Conservation (phyloP, 2,113 vertebrate species). For the Mesoclemmys tuberculata region DNA sequence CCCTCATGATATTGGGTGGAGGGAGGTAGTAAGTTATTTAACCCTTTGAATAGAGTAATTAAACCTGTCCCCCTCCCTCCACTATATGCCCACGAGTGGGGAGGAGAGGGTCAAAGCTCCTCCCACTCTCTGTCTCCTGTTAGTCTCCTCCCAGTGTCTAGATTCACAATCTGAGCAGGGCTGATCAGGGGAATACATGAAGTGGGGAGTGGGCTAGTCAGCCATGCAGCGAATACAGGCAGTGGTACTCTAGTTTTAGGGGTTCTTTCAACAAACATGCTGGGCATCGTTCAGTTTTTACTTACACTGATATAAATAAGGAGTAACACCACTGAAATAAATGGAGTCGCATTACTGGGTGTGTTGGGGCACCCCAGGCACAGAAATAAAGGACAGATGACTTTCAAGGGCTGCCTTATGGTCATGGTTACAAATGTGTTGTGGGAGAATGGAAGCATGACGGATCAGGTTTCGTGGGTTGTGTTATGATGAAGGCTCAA, state of each 20-base stretch:
- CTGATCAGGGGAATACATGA: not conserved
- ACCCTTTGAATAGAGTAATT: not conserved
- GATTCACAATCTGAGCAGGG: not conserved
- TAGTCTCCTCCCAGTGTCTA: not conserved
- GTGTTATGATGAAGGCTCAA: not conserved
- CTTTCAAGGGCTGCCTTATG: not conserved
- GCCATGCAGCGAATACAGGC: not conserved
- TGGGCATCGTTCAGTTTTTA: not conserved
- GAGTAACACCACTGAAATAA: not conserved
- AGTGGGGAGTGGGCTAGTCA: not conserved
- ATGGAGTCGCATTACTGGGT: not conserved
- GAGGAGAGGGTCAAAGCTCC: not conserved
- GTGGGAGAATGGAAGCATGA: not conserved
- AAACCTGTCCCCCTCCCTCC: not conserved
- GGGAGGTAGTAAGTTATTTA: not conserved
- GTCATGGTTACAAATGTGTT: fast-evolving
- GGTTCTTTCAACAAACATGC: not conserved
- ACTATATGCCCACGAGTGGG: not conserved
- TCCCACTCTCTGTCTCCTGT: not conserved
- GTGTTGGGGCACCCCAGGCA: not conserved
- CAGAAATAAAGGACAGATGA: not conserved
- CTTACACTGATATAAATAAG: not conserved
- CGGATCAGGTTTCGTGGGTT: not conserved
- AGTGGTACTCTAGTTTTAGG: not conserved
- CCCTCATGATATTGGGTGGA: not conserved